A percentile compares a stretch with the other conserved stretches of the same genome.
These are phyloP conservation scores for Aurelia sp. DNA, from an alignment of 30 jellyfish, hydroid and myxozoan species.

Conservation along the genomic window DNA sequence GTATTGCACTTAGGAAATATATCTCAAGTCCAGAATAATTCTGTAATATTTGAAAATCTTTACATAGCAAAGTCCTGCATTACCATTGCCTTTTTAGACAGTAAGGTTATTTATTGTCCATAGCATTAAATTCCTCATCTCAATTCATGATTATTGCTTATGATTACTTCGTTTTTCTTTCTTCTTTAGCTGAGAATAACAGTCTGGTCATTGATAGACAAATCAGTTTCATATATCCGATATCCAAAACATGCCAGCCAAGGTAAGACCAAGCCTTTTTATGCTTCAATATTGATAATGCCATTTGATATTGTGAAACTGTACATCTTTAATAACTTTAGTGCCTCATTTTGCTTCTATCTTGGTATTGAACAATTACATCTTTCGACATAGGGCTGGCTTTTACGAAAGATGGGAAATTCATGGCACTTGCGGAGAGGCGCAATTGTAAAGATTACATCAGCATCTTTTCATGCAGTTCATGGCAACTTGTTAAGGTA, in stretches of 20 bases:
- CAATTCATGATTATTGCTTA: not conserved
- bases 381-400: slow-evolving; percentile 49
- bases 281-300: no score
- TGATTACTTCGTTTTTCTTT: not conserved
- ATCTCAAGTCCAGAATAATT: no score
- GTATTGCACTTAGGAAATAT: no score
- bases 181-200: slow-evolving; percentile 86
- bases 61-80: no score
- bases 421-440: slow-evolving; percentile 94
- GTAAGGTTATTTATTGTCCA: no score
- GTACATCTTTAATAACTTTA: no score
- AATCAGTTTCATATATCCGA: slow-evolving; percentile 90
- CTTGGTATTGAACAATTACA: no score
- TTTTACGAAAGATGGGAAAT: slow-evolving; percentile 88
- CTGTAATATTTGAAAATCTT: no score
- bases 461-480: slow-evolving; percentile 82
- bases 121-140: no score
- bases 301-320: no score
- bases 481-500: slow-evolving; percentile 96
- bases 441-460: slow-evolving; percentile 86
- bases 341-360: no score
- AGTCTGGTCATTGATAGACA: slow-evolving; percentile 93
- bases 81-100: no score
- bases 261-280: slow-evolving; percentile 49
- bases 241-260: slow-evolving; percentile 91